Conservation (phyloP, 2,113 vertebrate species). For the Myodes glareolus region DNA sequence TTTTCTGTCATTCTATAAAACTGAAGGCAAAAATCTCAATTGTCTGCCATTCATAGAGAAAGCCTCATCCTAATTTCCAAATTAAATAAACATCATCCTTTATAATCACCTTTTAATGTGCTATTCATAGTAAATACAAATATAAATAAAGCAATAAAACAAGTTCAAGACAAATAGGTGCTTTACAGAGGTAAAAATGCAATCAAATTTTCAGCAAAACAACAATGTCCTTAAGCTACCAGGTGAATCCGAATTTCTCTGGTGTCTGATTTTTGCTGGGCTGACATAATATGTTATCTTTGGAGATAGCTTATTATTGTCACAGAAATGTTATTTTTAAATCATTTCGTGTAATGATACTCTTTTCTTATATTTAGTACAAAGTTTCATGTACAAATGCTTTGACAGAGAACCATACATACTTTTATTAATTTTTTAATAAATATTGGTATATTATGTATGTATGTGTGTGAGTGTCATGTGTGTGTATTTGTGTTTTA, state of each 20-base stretch:
- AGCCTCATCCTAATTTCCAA: constrained; percentile 84
- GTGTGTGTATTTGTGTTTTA: not conserved
- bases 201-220: constrained; percentile 51
- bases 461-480: not conserved
- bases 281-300: not conserved
- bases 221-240: constrained; percentile 31
- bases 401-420: not conserved
- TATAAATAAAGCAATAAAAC: constrained; percentile 57
- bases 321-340: not conserved
- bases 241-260: constrained; percentile 49
- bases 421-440: not conserved
- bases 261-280: not conserved
- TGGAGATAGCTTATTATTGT: constrained; percentile 33
- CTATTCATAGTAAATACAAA: constrained; percentile 62
- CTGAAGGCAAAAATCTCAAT: constrained; percentile 71
- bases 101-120: constrained; percentile 67
- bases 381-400: not conserved
- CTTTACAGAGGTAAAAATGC: constrained; percentile 68
- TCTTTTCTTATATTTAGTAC: not conserved
- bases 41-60: constrained; percentile 87
- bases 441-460: not conserved
- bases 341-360: not conserved
- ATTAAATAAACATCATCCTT: constrained; percentile 80
- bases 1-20: constrained; percentile 93
- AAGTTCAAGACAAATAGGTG: constrained; percentile 71